Conservation (phyloP, 2,113 vertebrate genomes). For the Vanacampus margaritifer region DNA sequence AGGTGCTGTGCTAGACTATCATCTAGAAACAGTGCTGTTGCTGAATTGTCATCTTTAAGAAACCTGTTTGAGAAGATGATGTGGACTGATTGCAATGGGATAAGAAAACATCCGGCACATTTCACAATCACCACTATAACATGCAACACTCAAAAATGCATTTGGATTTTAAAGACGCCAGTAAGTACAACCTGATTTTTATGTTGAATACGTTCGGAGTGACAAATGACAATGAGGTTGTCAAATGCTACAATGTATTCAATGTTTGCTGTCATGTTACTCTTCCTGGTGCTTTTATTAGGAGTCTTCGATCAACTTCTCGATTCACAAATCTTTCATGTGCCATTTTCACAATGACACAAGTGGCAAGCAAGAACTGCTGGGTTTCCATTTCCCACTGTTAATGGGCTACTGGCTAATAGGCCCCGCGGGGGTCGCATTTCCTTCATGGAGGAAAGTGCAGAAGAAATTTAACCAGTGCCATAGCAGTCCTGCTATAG, state of each 20-base stretch:
- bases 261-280: background rate
- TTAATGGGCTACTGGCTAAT: conserved; percentile 50
- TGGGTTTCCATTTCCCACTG: conserved; percentile 40
- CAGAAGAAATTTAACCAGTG: conserved; percentile 19
- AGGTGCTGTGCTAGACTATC: background rate
- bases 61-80: background rate
- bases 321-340: conserved; percentile 12
- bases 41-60: background rate
- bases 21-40: too few relatives aligned
- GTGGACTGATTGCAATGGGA: background rate
- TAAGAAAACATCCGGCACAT: background rate
- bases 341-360: conserved; percentile 31
- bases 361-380: conserved; percentile 32
- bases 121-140: background rate
- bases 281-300: background rate
- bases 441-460: conserved; percentile 45
- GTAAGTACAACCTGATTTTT: background rate
- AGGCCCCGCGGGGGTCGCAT: conserved; percentile 49
- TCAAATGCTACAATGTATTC: background rate
- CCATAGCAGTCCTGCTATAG: conserved; percentile 24
- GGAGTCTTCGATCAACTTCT: background rate
- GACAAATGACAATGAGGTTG: background rate
- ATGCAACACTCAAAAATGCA: too few relatives aligned
- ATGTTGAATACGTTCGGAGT: background rate
- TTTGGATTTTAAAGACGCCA: background rate